Conservation (phyloP, 2,113 vertebrate species). For the Nerophis lumbriciformis region DNA sequence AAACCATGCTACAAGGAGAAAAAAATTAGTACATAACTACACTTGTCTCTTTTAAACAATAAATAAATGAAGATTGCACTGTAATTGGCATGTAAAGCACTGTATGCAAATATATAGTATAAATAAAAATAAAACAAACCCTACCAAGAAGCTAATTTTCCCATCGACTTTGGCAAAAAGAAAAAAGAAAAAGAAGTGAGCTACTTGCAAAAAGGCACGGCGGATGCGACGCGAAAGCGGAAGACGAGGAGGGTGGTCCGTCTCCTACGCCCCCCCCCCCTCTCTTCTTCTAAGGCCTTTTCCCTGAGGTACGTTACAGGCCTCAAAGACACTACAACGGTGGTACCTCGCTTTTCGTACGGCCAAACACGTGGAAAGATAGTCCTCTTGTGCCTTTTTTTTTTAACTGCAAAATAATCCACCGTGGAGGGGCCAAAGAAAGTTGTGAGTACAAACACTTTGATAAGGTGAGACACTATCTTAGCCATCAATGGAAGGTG, state of each 20-base stretch:
- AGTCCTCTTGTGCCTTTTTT: too few species aligned
- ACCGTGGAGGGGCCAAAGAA: too few species aligned
- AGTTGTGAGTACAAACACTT: too few species aligned
- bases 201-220: conserved; percentile 80
- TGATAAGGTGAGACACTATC: too few species aligned
- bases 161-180: conserved; percentile 92
- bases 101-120: conserved; percentile 99
- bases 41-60: conserved; percentile 94
- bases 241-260: neutral
- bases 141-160: conserved; percentile 89
- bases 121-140: conserved; percentile 81
- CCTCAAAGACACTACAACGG: conserved; percentile 17
- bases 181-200: conserved; percentile 25
- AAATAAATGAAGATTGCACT: conserved; percentile 99
- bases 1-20: conserved; percentile 86
- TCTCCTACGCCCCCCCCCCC: conserved; percentile 43
- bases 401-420: too few species aligned
- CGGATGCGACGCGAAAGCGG: conserved; percentile 74
- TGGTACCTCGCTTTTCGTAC: too few species aligned
- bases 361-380: too few species aligned
- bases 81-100: conserved; percentile 99
- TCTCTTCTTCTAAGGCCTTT: conserved; percentile 59
- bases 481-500: too few species aligned
- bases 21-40: conserved; percentile 97
- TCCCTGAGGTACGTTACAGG: conserved; percentile 92